Conservation (phyloP, 2,888 invertebrate species). For the Protodeltote pygarga region DNA sequence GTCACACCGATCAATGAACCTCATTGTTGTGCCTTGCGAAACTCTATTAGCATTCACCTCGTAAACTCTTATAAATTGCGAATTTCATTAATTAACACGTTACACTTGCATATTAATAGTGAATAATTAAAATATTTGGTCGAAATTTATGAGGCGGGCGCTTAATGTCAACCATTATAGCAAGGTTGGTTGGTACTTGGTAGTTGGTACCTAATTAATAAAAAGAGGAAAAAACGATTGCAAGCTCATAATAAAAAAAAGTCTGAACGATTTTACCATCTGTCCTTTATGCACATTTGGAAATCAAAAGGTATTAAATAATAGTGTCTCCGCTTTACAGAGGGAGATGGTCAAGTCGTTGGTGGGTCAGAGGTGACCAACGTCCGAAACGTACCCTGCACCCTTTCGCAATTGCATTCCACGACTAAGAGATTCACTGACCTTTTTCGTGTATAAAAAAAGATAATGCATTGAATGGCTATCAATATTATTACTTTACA, state of each 20-base stretch:
- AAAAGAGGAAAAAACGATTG: background rate
- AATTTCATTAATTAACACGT: constrained; percentile 44
- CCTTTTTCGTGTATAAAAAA: constrained; percentile 47
- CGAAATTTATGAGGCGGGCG: constrained; percentile 24
- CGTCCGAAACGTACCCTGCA: constrained; percentile 63
- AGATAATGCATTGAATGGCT: too few species aligned
- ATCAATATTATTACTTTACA: too few species aligned
- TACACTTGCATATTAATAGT: constrained; percentile 38
- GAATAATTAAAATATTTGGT: constrained; percentile 28
- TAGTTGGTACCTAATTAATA: too few species aligned
- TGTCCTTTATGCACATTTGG: constrained; percentile 45
- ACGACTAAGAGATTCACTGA: constrained; percentile 33
- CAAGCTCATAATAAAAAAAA: constrained; percentile 8
- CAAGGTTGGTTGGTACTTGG: too few species aligned
- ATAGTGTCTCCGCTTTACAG: constrained; percentile 22
- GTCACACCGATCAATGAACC: constrained; percentile 71
- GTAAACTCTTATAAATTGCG: constrained; percentile 47
- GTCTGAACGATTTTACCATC: constrained; percentile 18
- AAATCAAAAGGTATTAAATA: constrained; percentile 28
- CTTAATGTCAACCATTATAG: constrained; percentile 17
- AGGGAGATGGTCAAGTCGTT: constrained; percentile 56
- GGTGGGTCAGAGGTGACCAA: constrained; percentile 84
- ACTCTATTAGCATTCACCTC: constrained; percentile 59
- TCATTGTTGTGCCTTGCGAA: constrained; percentile 79
- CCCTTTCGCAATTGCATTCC: constrained; percentile 73